These are phyloP conservation scores for Nomia melanderi DNA, from an alignment of 1,140 invertebrate genomes.

Conservation along the genomic window DNA sequence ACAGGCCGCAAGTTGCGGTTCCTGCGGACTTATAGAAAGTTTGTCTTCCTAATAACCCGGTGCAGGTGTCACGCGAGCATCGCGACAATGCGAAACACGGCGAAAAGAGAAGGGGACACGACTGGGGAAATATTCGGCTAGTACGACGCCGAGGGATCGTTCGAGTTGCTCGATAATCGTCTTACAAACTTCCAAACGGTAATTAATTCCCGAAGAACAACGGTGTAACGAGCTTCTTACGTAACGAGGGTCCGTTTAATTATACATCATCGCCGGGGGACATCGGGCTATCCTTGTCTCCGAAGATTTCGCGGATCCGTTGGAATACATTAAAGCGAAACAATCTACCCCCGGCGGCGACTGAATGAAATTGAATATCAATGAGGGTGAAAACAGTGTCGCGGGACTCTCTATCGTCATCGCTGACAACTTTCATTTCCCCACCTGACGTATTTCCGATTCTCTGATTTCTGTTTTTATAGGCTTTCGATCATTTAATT, in stretches of 20 bases:
- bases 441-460: not conserved
- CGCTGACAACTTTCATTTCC: not conserved
- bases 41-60: not conserved
- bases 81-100: not conserved
- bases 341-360: not conserved
- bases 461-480: too few relatives aligned
- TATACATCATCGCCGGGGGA: slow-evolving; percentile 19
- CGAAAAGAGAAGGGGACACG: not conserved
- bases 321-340: slow-evolving; percentile 38
- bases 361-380: slow-evolving; percentile 8
- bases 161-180: slow-evolving; percentile 16
- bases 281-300: not conserved
- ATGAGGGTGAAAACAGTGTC: not conserved
- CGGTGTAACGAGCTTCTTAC: slow-evolving; percentile 36
- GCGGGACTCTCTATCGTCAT: not conserved
- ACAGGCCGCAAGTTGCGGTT: not conserved
- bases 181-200: slow-evolving; percentile 32
- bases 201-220: slow-evolving; percentile 45
- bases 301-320: slow-evolving; percentile 22
- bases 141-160: slow-evolving; percentile 7
- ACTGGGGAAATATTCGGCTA: slow-evolving; percentile 9
- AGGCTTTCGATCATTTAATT: too few relatives aligned
- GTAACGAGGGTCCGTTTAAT: slow-evolving; percentile 24
- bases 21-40: not conserved
- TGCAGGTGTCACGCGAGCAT: not conserved